Evolutionary conservation across 2,113 vertebrate genomes (phyloP), one percentile per base, ranked within the genome.

Genomic region (Microcebus tavaratra): DNA sequence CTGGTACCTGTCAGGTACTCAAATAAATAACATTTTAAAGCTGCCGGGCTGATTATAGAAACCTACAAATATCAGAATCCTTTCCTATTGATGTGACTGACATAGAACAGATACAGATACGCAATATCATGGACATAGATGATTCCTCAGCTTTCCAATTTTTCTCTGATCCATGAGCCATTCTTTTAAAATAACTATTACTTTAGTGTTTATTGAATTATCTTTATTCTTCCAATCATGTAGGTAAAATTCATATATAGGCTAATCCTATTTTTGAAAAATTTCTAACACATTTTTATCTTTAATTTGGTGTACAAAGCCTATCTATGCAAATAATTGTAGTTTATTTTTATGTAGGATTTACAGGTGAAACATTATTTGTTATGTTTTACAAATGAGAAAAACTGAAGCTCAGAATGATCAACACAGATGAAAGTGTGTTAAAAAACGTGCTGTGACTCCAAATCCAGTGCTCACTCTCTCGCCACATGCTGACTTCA

Each of bases 181-280:
- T 6, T 18, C 20, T 39, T 90, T 91, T 89, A 36, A 20, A 21
- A 93, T 88, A 81, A 95, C 10, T 39, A 57, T 80, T 75, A 73
- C 8, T 85, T 76, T 78, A 82, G 1, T 84, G 39, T 76, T 94
- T 94, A 68, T 50, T 53, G 27, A 81, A 63, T 34, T 36, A 75
- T n/a, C 31, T 94, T 88, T 68, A 72, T 82, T 88, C 42, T 95
- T 96, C n/a, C 70, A 29, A 63, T 39, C 39, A 89, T 68, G 48
- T 67, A 96, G 68, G 96, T 94, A 98, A 98, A 97, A 98, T 89
- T 97, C 81, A 96, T 11, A 73, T 85, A 0, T 94, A 96, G 94
- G 73, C 36, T 88, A 96, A 61, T 76, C 13, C 4, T 59, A 31
- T 61, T n/a, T 84, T 91, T 78, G 29, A 6, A 87, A 97, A 95